Evolutionary conservation across 2,888 invertebrate species (phyloP).

Genomic region (Monoplex corrugatus): DNA sequence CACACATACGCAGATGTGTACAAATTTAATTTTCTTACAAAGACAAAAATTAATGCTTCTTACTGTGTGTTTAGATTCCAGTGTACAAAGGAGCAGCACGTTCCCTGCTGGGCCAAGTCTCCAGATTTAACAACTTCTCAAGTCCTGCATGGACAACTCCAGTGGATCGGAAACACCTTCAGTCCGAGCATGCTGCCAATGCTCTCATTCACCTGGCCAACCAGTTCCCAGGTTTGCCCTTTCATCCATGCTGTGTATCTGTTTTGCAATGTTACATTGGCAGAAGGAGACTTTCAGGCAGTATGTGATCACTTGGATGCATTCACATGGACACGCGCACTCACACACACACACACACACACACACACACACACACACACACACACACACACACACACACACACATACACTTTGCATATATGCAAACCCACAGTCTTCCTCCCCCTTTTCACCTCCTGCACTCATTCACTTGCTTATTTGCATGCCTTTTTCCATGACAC

Average conservation of each 20-base stretch:
- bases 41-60: too few species aligned
- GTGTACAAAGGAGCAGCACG: slow-evolving; percentile 70
- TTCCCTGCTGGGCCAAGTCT: slow-evolving; percentile 63
- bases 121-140: slow-evolving; percentile 55
- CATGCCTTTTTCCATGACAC: too few species aligned
- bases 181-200: slow-evolving; percentile 69
- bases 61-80: slow-evolving; percentile 66
- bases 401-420: slow-evolving; percentile 19
- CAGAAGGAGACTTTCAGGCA: not conserved
- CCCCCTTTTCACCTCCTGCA: not conserved
- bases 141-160: slow-evolving; percentile 53
- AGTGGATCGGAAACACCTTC: slow-evolving; percentile 62
- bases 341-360: not conserved
- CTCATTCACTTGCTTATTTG: not conserved
- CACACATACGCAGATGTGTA: too few species aligned
- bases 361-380: slow-evolving; percentile 26
- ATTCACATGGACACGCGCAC: slow-evolving; percentile 3
- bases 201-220: slow-evolving; percentile 68
- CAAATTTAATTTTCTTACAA: too few species aligned
- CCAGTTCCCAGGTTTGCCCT: slow-evolving; percentile 70
- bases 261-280: not conserved
- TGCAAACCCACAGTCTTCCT: too few species aligned
- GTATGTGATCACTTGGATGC: not conserved
- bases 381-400: slow-evolving; percentile 34
- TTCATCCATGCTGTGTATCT: too few species aligned